These are phyloP conservation scores for Arnoldichthys spilopterus DNA, from an alignment of 2,797 vertebrate genomes.

Conservation along the genomic window DNA sequence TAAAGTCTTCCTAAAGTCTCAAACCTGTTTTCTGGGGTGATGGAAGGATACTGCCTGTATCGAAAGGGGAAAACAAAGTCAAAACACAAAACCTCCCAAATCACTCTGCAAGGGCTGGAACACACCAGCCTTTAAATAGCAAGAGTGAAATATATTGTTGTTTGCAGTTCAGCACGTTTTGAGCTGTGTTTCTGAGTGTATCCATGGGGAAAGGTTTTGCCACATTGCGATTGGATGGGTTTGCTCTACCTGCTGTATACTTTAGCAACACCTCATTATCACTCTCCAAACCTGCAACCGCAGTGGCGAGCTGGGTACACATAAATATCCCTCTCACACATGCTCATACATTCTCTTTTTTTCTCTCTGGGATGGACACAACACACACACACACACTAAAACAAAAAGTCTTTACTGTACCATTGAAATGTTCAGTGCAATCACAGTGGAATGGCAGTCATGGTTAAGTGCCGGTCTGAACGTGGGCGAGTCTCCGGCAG, in stretches of 20 bases:
- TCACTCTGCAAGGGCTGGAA: background rate
- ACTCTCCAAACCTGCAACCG: conserved; percentile 36
- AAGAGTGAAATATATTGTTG: background rate
- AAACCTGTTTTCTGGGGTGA: too few relatives aligned
- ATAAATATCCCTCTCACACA: conserved; percentile 21
- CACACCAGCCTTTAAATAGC: background rate
- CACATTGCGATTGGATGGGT: conserved; percentile 11
- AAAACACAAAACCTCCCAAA: background rate
- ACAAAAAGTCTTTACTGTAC: conserved; percentile 22
- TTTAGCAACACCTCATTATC: conserved; percentile 52
- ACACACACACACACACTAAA: conserved; percentile 14
- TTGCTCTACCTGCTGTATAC: conserved; percentile 28
- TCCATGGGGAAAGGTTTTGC: conserved; percentile 17
- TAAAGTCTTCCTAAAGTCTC: too few relatives aligned
- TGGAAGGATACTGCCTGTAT: background rate
- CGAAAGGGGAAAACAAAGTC: background rate
- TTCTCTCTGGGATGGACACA: background rate
- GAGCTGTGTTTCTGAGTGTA: background rate
- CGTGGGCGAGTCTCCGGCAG: conserved; percentile 6
- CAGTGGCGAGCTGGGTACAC: conserved; percentile 6
- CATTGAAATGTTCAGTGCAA: conserved; percentile 16
- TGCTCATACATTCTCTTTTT: background rate
- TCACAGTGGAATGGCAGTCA: conserved; percentile 32
- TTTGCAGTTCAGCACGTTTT: conserved; percentile 9
- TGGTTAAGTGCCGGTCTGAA: conserved; percentile 7